Evolutionary conservation across 2,888 invertebrate species (phyloP).

Genomic region (Rhopalosiphum nymphaeae): DNA sequence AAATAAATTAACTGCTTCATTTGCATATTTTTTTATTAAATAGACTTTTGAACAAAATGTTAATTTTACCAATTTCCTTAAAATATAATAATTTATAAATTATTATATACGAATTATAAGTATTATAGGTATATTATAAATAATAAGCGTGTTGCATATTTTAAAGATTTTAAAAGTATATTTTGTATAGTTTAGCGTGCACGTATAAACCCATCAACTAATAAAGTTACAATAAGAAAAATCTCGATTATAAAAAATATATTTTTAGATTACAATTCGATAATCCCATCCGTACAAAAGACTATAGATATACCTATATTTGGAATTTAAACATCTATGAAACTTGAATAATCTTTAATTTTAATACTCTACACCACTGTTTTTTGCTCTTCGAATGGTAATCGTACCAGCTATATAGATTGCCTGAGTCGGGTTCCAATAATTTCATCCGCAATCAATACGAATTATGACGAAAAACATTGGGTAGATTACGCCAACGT

Average conservation of each 20-base stretch:
- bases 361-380: not conserved
- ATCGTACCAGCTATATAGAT: not conserved
- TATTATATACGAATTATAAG: not conserved
- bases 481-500: not conserved
- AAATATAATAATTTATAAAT: not conserved
- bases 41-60: not conserved
- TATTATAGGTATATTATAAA: not conserved
- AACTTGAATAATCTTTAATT: not conserved
- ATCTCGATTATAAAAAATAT: not conserved
- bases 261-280: not conserved
- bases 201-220: not conserved
- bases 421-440: not conserved
- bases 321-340: not conserved
- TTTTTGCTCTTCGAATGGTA: not conserved
- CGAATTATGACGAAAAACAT: not conserved
- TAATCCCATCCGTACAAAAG: not conserved
- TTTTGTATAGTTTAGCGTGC: not conserved
- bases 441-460: not conserved
- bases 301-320: not conserved
- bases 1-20: not conserved
- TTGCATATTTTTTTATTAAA: not conserved
- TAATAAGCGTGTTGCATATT: not conserved
- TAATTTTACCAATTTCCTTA: not conserved
- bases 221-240: not conserved
- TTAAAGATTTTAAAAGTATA: not conserved